phyloP scores from a whole-genome alignment of 2,888 invertebrate species.

The Rhimphoctona megacephalus region DNA sequence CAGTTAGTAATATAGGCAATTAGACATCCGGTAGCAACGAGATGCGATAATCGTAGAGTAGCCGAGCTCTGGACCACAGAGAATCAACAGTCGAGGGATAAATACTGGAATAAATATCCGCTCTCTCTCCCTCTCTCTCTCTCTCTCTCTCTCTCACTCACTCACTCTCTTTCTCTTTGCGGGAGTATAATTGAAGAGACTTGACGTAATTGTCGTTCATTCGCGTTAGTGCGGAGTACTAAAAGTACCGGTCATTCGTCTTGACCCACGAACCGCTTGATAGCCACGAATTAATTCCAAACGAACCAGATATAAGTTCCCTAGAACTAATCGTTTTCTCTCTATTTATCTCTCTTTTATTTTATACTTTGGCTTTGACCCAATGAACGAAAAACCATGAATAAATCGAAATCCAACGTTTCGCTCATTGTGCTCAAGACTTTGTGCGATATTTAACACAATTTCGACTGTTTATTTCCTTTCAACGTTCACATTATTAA shows the following conservation, averaged over 20 bases:
- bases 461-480: conserved; percentile 1
- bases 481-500: conserved; percentile 1
- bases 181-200: conserved; percentile 38
- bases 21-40: conserved; percentile 67
- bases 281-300: conserved; percentile 77
- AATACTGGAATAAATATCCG: conserved; percentile 61
- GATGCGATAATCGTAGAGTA: conserved; percentile 64
- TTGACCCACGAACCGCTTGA: conserved; percentile 73
- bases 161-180: conserved; percentile 33
- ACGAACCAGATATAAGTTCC: conserved; percentile 50
- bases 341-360: conserved; percentile 16
- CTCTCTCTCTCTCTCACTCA: no score
- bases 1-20: conserved; percentile 61
- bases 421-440: neutral
- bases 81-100: conserved; percentile 49
- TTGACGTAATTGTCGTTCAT: conserved; percentile 56
- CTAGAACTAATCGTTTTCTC: conserved; percentile 56
- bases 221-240: conserved; percentile 52
- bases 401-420: neutral
- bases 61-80: conserved; percentile 29
- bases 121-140: neutral
- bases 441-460: conserved; percentile 16
- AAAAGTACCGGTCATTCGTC: conserved; percentile 71
- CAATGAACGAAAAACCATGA: conserved; percentile 29
- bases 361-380: conserved; percentile 37